These are phyloP conservation scores for Adoxophyes honmai DNA, from an alignment of 1,140 invertebrate species.

Conservation along the genomic window DNA sequence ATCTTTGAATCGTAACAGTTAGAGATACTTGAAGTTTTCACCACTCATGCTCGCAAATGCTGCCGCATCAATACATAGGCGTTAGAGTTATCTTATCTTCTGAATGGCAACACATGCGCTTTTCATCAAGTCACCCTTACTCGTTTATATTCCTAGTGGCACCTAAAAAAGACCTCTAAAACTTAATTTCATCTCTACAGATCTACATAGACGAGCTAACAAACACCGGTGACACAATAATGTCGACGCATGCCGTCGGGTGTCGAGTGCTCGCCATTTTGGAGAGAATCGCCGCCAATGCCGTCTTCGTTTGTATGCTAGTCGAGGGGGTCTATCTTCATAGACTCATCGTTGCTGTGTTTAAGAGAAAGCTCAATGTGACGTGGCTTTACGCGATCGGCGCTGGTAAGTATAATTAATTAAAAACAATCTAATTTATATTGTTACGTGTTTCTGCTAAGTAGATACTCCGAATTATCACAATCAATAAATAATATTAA, in stretches of 20 bases:
- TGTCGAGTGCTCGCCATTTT: constrained; percentile 75
- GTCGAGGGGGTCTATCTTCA: constrained; percentile 79
- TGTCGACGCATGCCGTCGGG: constrained; percentile 63
- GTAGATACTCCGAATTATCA: too few species aligned
- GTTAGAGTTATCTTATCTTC: too few species aligned
- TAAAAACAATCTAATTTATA: background rate
- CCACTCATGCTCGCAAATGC: too few species aligned
- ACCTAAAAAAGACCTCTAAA: too few species aligned
- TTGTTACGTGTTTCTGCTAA: too few species aligned
- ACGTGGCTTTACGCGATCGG: constrained; percentile 63
- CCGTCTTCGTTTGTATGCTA: constrained; percentile 80
- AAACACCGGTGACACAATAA: constrained; percentile 53
- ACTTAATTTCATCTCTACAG: constrained; percentile 29
- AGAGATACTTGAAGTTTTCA: too few species aligned
- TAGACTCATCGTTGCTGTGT: constrained; percentile 77
- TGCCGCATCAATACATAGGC: too few species aligned
- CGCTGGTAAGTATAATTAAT: constrained; percentile 28
- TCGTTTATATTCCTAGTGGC: too few species aligned
- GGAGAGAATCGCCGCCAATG: constrained; percentile 71
- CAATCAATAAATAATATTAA: too few species aligned
- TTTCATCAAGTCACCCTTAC: too few species aligned
- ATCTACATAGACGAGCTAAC: constrained; percentile 74
- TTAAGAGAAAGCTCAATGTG: constrained; percentile 68
- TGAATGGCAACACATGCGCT: too few species aligned
- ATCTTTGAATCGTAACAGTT: too few species aligned